These are phyloP conservation scores for Rhinophrynus dorsalis DNA, from an alignment of 2,797 vertebrate species.

Conservation along the genomic window DNA sequence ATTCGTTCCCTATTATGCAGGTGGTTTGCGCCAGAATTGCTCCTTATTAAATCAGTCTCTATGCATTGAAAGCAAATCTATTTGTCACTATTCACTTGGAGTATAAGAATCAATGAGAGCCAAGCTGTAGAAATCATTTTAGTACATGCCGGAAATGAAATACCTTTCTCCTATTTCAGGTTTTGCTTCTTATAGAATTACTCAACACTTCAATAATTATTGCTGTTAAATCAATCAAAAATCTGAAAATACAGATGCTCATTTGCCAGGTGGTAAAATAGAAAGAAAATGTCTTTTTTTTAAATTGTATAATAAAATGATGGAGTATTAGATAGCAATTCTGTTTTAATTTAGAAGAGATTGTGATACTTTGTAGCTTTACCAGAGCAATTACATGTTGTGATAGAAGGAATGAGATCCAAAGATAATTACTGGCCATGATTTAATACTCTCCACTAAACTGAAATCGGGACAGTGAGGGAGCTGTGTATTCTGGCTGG, in stretches of 20 bases:
- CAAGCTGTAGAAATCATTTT: slow-evolving; percentile 36
- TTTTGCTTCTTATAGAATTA: slow-evolving; percentile 20
- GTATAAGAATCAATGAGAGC: slow-evolving; percentile 13
- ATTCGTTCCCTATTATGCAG: too few species aligned
- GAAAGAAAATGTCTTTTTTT: not conserved
- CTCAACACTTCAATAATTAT: slow-evolving; percentile 18
- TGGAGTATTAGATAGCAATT: slow-evolving; percentile 12
- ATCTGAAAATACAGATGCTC: slow-evolving; percentile 17
- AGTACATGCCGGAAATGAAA: slow-evolving; percentile 41
- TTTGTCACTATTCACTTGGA: slow-evolving; percentile 16
- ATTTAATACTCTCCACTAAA: too few species aligned
- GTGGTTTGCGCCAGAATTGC: too few species aligned
- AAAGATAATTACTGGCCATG: too few species aligned
- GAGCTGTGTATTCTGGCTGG: too few species aligned
- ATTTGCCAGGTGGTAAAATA: slow-evolving; percentile 30
- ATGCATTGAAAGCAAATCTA: not conserved
- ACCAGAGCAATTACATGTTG: too few species aligned
- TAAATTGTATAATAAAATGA: slow-evolving; percentile 8
- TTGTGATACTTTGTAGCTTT: too few species aligned
- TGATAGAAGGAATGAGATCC: too few species aligned
- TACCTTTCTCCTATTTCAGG: slow-evolving; percentile 38
- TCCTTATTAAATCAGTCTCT: too few species aligned
- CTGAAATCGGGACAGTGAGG: too few species aligned
- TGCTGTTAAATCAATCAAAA: slow-evolving; percentile 42
- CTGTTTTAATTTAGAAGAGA: too few species aligned